These are phyloP conservation scores for Drosophila melanocephala DNA, from an alignment of 2,888 invertebrate genomes.

Conservation along the genomic window DNA sequence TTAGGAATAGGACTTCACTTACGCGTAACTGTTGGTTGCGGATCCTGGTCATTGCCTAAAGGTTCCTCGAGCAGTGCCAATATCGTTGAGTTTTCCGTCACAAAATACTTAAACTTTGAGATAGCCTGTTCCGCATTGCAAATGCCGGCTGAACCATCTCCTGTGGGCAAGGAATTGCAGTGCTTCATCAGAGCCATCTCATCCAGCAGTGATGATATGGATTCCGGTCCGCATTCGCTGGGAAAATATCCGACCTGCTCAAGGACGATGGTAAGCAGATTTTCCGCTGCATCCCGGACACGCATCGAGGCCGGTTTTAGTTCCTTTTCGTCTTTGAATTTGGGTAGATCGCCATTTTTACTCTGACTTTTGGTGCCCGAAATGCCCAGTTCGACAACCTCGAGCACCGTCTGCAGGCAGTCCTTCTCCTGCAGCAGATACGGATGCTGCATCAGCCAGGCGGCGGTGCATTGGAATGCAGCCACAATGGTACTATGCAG, in stretches of 20 bases:
- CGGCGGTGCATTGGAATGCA: conserved; percentile 95
- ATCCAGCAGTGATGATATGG: conserved; percentile 94
- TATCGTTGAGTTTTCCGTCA: conserved; percentile 95
- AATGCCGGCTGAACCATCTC: conserved; percentile 58
- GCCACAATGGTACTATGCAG: conserved; percentile 97
- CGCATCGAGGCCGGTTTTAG: conserved; percentile 98
- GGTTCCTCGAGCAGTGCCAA: conserved; percentile 96
- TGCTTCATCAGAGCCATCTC: conserved; percentile 93
- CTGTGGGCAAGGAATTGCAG: conserved; percentile 88
- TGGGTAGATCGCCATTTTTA: conserved; percentile 94
- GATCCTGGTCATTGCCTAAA: conserved; percentile 96
- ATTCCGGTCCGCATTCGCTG: conserved; percentile 93
- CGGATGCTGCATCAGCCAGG: conserved; percentile 97
- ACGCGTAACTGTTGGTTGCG: conserved; percentile 94
- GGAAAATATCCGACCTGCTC: conserved; percentile 96
- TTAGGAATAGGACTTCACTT: conserved; percentile 43
- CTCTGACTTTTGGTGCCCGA: conserved; percentile 96
- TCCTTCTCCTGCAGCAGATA: conserved; percentile 95
- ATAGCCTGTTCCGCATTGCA: conserved; percentile 87
- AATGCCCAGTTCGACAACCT: conserved; percentile 98
- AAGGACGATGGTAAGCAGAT: conserved; percentile 94
- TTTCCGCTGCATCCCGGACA: conserved; percentile 98
- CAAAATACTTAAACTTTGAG: conserved; percentile 93
- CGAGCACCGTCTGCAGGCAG: conserved; percentile 96
- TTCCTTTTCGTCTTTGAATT: conserved; percentile 98